Evolutionary conservation across 2,888 invertebrate species (phyloP), one percentile per base, ranked within the genome.

Genomic region (Artemia sinica): DNA sequence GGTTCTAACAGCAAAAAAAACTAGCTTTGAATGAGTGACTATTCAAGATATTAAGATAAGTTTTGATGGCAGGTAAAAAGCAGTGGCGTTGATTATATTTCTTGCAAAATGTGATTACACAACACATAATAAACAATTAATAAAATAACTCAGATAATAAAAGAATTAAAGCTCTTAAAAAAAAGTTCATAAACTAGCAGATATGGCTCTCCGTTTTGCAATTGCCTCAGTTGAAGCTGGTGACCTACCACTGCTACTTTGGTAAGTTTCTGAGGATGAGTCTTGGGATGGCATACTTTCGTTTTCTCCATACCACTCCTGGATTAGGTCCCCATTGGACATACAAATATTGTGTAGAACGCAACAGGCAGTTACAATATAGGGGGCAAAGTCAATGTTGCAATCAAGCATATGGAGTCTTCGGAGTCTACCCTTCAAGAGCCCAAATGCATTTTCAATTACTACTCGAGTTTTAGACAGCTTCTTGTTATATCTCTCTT

Each of bases 341-440:
- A 58, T 58, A 14, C 58, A 58, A 5, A 58, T 58, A 58, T 58
- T 58, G 6, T 58, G 58, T n/a, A 58, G 58, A 58, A 58, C 58
- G 14, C 4, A 58, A 14, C 58, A 58, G 13, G 58, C 58, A 13
- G 14, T 14, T 58, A 58, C 14, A 14, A 58, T 13, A 6, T 13
- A n/a, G 14, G 58, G 58, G 14, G 58, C 58, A 58, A 58, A 58
- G 13, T 58, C 58, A 58, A 58, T 14, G 14, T 58, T 5, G 14
- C 2, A 58, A 14, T 58, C 58, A 13, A 58, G 58, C 58, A 58
- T 58, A n/a, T 14, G 58, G 13, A 58, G 58, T 58, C 14, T 58
- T 58, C 58, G 13, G 58, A 58, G 14, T 13, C 5, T 4, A 14
- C 58, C 58, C 3, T 58, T 58, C 13, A 58, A 14, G n/a, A 58